Percentiles rank a stretch among this genome's conserved stretches.
phyloP scores from a whole-genome alignment of 2,113 vertebrate species.

The Pygoscelis antarcticus region DNA sequence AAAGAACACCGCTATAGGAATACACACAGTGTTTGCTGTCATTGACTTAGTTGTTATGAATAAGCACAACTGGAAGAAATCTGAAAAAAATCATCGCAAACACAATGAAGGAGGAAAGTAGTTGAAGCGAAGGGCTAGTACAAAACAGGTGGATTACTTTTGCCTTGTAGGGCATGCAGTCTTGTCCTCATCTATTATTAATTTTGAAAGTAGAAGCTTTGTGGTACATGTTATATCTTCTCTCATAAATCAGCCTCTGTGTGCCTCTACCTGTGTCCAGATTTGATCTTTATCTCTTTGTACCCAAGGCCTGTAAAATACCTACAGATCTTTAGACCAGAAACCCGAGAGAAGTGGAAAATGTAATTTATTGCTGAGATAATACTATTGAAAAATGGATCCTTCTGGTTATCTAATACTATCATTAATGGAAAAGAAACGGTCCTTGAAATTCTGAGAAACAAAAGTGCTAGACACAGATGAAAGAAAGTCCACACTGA shows the following conservation, averaged over 20 bases:
- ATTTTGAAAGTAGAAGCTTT: constrained; percentile 13
- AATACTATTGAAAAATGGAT: constrained; percentile 22
- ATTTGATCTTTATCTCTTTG: neutral
- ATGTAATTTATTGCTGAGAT: constrained; percentile 27
- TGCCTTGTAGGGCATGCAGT: neutral
- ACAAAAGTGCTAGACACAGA: neutral
- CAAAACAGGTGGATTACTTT: neutral
- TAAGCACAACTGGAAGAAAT: neutral
- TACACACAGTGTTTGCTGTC: neutral
- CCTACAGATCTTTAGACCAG: neutral
- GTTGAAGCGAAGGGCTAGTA: neutral
- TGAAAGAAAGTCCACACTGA: constrained; percentile 1
- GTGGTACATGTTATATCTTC: neutral
- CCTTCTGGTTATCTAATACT: constrained; percentile 11
- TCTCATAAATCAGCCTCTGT: neutral
- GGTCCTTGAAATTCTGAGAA: constrained; percentile 37
- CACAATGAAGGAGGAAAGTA: neutral
- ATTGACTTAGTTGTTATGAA: neutral
- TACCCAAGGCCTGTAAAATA: neutral
- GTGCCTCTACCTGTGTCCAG: neutral
- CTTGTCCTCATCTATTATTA: constrained; percentile 18
- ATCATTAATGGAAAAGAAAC: constrained; percentile 14
- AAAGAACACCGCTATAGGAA: neutral
- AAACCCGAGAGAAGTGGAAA: neutral
- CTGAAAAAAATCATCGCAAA: neutral